These are phyloP conservation scores for Crotalus tigris DNA, from an alignment of 2,113 vertebrate species.

Conservation along the genomic window DNA sequence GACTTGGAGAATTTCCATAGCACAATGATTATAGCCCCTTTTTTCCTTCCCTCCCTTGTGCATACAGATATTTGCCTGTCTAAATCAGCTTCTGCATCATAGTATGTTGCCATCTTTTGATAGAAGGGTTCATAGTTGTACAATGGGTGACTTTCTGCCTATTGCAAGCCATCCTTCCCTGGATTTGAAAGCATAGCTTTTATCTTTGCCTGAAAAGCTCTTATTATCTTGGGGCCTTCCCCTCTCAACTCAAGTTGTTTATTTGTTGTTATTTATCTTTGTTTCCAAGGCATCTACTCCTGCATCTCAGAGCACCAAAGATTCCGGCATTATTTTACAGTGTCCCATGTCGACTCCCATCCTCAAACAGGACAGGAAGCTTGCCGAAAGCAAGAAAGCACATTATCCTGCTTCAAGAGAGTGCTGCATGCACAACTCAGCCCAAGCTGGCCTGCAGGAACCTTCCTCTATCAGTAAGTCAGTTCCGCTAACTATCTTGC, in stretches of 20 bases:
- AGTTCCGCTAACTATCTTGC: background rate
- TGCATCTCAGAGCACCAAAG: constrained; percentile 79
- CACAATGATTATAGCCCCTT: background rate
- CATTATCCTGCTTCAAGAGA: constrained; percentile 51
- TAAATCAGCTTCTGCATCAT: background rate
- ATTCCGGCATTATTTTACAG: constrained; percentile 81
- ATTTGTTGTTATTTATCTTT: background rate
- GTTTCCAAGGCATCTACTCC: constrained; percentile 73
- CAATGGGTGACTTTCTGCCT: background rate
- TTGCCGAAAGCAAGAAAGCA: constrained; percentile 44
- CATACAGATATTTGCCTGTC: background rate
- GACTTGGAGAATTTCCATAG: background rate
- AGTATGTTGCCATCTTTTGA: background rate
- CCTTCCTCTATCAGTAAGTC: constrained; percentile 57
- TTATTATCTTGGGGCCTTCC: background rate
- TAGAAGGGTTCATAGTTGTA: background rate
- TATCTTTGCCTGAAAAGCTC: background rate
- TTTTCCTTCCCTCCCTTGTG: background rate
- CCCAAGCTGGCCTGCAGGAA: constrained; percentile 44
- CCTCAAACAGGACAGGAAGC: constrained; percentile 39
- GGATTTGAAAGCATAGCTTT: background rate
- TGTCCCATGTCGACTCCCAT: constrained; percentile 65
- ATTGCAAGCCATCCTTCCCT: background rate
- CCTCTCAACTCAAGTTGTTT: rapidly evolving
- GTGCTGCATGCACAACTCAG: constrained; percentile 75